Percentiles rank a stretch among this genome's conserved stretches.
Evolutionary conservation across 2,113 vertebrate genomes (phyloP).

Genomic region (Eptesicus fuscus): DNA sequence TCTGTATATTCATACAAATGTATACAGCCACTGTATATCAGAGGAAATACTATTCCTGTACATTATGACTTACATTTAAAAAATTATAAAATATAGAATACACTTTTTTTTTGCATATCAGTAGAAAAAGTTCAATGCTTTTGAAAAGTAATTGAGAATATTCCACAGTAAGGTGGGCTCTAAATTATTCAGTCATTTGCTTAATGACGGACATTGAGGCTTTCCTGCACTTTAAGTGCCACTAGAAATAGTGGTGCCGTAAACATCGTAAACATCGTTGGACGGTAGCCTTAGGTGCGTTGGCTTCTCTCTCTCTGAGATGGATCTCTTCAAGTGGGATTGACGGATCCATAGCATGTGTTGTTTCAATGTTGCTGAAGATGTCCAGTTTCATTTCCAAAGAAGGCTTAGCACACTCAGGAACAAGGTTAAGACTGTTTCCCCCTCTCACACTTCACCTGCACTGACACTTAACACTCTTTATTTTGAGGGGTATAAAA

Average conservation of each 20-base stretch:
- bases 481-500: background rate
- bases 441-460: background rate
- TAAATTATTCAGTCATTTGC: background rate
- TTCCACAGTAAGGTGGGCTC: background rate
- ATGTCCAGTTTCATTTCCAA: background rate
- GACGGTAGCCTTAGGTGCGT: background rate
- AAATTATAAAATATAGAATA: background rate
- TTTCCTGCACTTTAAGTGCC: background rate
- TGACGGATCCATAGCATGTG: background rate
- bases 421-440: background rate
- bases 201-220: background rate
- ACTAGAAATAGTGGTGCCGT: background rate
- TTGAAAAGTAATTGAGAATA: background rate
- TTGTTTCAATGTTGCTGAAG: background rate
- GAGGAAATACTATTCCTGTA: background rate
- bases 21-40: background rate
- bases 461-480: background rate
- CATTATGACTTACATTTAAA: background rate
- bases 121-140: background rate
- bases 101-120: background rate
- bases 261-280: background rate
- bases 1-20: background rate
- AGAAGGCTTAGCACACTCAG: background rate
- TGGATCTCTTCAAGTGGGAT: background rate
- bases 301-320: background rate